phyloP scores from a whole-genome alignment of 1,140 invertebrate genomes.

The Ylistrum balloti region DNA sequence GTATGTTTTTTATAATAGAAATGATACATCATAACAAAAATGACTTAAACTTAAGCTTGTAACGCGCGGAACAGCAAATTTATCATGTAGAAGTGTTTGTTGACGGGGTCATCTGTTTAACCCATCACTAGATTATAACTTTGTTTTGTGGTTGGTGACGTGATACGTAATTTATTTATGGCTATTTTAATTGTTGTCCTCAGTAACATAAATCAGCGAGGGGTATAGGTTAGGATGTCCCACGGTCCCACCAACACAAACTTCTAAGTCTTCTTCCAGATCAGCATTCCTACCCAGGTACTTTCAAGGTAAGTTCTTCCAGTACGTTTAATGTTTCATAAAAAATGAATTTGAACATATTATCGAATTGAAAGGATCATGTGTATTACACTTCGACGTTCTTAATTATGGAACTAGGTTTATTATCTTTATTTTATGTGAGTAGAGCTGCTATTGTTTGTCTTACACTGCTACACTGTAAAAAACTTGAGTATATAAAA shows the following conservation, averaged over 20 bases:
- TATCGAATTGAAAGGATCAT: too few species aligned
- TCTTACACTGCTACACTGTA: too few species aligned
- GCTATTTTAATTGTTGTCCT: neutral
- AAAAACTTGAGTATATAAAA: too few species aligned
- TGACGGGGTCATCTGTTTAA: neutral
- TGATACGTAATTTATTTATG: constrained; percentile 10
- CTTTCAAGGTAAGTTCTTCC: neutral
- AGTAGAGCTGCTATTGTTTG: too few species aligned
- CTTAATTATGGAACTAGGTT: too few species aligned
- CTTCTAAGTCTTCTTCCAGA: neutral
- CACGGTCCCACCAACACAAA: neutral
- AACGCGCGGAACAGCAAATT: neutral
- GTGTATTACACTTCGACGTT: too few species aligned
- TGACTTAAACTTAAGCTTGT: neutral
- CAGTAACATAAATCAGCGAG: neutral
- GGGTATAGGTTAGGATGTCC: neutral
- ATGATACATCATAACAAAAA: neutral
- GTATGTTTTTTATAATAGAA: neutral
- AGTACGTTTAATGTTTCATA: neutral
- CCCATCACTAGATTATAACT: neutral
- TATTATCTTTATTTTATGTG: too few species aligned
- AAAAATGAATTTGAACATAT: neutral
- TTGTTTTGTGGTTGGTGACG: constrained; percentile 30
- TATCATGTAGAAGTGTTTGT: constrained; percentile 5
- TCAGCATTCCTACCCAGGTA: neutral